A percentile compares a stretch with the other conserved stretches of the same genome.
Evolutionary conservation across 1,140 invertebrate species (phyloP).

Genomic region (Metopolophium dirhodum): DNA sequence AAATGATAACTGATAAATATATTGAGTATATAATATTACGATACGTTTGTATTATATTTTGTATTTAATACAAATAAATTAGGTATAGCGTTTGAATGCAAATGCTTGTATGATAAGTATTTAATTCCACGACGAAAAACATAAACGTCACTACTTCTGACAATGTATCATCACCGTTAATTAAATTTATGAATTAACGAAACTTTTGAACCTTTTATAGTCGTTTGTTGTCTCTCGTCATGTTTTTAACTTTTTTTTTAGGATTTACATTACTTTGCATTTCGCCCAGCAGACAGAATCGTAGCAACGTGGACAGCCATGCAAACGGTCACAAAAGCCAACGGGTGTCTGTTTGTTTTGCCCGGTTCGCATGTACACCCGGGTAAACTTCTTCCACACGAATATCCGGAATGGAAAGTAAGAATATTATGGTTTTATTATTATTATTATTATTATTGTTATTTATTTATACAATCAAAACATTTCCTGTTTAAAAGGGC

Average conservation of each 20-base stretch:
- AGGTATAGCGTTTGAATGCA: background rate
- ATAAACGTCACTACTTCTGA: background rate
- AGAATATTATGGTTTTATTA: background rate
- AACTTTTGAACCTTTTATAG: background rate
- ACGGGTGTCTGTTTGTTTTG: constrained; percentile 85
- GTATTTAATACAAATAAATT: background rate
- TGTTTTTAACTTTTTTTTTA: constrained; percentile 64
- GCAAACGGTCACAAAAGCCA: constrained; percentile 75
- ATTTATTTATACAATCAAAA: background rate
- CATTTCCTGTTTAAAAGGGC: background rate
- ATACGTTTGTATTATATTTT: background rate
- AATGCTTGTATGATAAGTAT: background rate
- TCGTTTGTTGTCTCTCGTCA: background rate
- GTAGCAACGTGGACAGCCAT: constrained; percentile 90
- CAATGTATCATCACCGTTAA: background rate
- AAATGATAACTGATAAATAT: no score
- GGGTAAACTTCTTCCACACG: constrained; percentile 72
- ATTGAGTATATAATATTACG: no score
- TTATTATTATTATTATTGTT: background rate
- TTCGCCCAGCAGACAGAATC: constrained; percentile 79
- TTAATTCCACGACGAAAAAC: background rate
- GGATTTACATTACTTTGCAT: constrained; percentile 89
- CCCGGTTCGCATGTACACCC: constrained; percentile 75
- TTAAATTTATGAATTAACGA: background rate
- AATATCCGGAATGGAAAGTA: constrained; percentile 68